phyloP scores from a whole-genome alignment of 2,888 invertebrate species.

The Seira musarum region DNA sequence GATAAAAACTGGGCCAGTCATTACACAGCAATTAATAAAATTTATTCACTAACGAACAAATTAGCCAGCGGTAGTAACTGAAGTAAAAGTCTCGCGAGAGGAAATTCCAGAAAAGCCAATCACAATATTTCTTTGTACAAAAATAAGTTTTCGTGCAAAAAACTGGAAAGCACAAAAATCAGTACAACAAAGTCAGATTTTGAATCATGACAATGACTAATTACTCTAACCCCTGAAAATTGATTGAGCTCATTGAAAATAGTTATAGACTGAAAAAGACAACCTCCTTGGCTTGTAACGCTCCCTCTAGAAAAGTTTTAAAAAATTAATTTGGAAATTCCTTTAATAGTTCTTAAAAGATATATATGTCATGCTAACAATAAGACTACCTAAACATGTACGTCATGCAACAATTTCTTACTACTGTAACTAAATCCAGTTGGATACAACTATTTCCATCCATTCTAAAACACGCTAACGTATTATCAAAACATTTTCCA shows the following conservation, averaged over 20 bases:
- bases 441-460: not conserved
- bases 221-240: conserved; percentile 47
- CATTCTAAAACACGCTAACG: not conserved
- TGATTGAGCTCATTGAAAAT: conserved; percentile 47
- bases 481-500: not conserved
- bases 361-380: too few relatives aligned
- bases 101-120: not conserved
- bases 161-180: conserved; percentile 47
- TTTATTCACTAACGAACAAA: not conserved
- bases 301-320: too few relatives aligned
- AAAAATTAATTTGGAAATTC: too few relatives aligned
- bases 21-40: not conserved
- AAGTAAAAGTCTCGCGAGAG: not conserved
- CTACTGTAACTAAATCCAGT: not conserved
- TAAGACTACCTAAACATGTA: too few relatives aligned
- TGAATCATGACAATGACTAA: conserved; percentile 29
- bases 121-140: conserved; percentile 43
- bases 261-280: too few relatives aligned
- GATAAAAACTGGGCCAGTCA: not conserved
- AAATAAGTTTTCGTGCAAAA: conserved; percentile 44
- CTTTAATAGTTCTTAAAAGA: too few relatives aligned
- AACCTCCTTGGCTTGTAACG: too few relatives aligned
- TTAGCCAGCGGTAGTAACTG: not conserved
- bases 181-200: conserved; percentile 18
- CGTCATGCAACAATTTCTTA: too few relatives aligned